Base-by-base conservation (phyloP, 2,113 vertebrate species). In the Microcebus jonahi region DNA sequence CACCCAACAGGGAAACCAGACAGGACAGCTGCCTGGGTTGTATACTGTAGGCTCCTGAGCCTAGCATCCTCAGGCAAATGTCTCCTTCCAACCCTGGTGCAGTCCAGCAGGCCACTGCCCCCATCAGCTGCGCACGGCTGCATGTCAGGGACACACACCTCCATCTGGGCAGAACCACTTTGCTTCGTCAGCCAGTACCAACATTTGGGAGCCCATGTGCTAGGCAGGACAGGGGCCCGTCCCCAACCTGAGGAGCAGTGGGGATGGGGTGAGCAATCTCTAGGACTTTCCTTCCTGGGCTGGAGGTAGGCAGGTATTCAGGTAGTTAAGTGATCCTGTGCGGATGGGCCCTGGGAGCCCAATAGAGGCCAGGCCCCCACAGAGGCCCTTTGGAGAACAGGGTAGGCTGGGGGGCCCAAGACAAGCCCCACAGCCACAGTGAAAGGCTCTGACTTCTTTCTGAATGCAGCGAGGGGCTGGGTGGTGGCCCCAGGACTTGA, bases 381-480 rank as follows among this genome's bases (percentile, higher is more conserved):
- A 4, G n/a, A 39, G 67, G 70, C 63, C 48, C 27, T 3, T 7
- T 14, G 42, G 39, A 59, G 71, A 25, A 11, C 36, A 21, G 68
- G 48, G 45, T 31, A 68, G 36, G 9, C 63, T 36, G 18, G 27
- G 23, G 75, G 4, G 8, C 23, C 57, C 8, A 10, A 57, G 14
- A 18, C 4, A 6, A 36, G 31, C 13, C 65, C 2, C 17, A 2
- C 1, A 36, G 36, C 20, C 29, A 21, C 31, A 2, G 39, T 39
- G 1, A 42, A 61, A 42, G 53, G 31, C n/a, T 36, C 45, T 8
- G 48, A 12, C 57, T 23, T 39, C 34, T 4, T 29, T 23, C 4
- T 15, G 39, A 67, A 27, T 1, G 5, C 20, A 25, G 14, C 1
- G 0, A 13, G 59, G 31, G 45, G 10, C 75, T 10, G 6, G 42